These are phyloP conservation scores for Drosophila kepulauana DNA, from an alignment of 1,140 invertebrate species.

Conservation along the genomic window DNA sequence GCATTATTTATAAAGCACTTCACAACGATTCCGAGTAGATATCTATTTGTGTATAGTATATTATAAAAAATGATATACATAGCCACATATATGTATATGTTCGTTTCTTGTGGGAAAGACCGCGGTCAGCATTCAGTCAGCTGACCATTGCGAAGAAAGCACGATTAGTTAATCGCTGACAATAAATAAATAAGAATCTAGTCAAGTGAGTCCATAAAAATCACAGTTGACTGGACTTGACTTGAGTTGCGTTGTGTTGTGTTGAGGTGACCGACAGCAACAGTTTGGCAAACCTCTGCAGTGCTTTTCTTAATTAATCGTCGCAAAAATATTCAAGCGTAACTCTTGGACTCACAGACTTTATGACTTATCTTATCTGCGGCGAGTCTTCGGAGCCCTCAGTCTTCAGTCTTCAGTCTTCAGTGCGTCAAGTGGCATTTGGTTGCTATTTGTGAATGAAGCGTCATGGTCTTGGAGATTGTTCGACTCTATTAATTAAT, in stretches of 20 bases:
- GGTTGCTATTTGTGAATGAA: not conserved
- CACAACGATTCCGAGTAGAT: not conserved
- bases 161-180: conserved; percentile 47
- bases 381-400: not conserved
- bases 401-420: not conserved
- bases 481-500: conserved; percentile 6
- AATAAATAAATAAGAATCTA: conserved; percentile 52
- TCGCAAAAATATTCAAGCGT: conserved; percentile 28
- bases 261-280: conserved; percentile 22
- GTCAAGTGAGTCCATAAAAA: conserved; percentile 69
- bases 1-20: conserved; percentile 37
- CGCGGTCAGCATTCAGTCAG: conserved; percentile 48
- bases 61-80: too few relatives aligned
- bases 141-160: conserved; percentile 48
- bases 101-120: conserved; percentile 7
- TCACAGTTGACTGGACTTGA: conserved; percentile 33
- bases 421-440: conserved; percentile 11
- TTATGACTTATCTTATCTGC: conserved; percentile 34
- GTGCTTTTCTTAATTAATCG: conserved; percentile 33
- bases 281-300: conserved; percentile 3
- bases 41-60: not conserved
- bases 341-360: not conserved
- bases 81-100: not conserved
- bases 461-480: not conserved
- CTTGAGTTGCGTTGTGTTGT: conserved; percentile 32